Evolutionary conservation across 2,797 vertebrate genomes (phyloP).

Genomic region (Hipposideros larvatus): DNA sequence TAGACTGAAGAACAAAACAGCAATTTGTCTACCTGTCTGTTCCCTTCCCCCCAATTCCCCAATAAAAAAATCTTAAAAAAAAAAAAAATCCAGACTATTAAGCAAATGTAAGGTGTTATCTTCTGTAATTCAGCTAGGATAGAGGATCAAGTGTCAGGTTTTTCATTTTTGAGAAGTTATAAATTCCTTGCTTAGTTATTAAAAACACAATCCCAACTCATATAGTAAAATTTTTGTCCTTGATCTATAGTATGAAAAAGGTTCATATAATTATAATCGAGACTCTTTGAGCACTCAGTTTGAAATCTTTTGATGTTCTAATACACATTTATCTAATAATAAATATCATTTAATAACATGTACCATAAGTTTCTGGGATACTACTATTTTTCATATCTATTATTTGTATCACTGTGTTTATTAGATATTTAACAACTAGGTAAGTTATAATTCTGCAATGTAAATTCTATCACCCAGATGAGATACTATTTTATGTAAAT

Average conservation of each 20-base stretch:
- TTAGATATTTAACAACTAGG: not conserved
- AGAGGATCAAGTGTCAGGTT: not conserved
- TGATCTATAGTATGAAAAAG: not conserved
- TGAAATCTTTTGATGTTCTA: conserved; percentile 8
- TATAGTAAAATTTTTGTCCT: not conserved
- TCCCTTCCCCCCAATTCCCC: too few species aligned
- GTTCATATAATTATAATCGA: not conserved
- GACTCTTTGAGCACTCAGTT: not conserved
- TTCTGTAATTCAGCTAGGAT: not conserved
- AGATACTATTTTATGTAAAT: conserved; percentile 15
- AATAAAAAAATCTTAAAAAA: too few species aligned
- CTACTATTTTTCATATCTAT: not conserved
- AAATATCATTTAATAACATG: not conserved
- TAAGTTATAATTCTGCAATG: not conserved
- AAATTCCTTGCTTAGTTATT: conserved; percentile 14
- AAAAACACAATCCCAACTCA: not conserved
- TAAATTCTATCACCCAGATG: not conserved
- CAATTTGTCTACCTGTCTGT: too few species aligned
- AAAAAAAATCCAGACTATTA: not conserved
- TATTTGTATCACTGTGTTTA: not conserved
- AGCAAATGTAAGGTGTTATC: not conserved
- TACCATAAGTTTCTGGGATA: not conserved
- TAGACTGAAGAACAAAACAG: too few species aligned
- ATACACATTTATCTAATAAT: conserved; percentile 18
- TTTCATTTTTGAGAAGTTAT: not conserved